Conservation (phyloP, 2,797 vertebrate genomes). For the Cynopterus sphinx region DNA sequence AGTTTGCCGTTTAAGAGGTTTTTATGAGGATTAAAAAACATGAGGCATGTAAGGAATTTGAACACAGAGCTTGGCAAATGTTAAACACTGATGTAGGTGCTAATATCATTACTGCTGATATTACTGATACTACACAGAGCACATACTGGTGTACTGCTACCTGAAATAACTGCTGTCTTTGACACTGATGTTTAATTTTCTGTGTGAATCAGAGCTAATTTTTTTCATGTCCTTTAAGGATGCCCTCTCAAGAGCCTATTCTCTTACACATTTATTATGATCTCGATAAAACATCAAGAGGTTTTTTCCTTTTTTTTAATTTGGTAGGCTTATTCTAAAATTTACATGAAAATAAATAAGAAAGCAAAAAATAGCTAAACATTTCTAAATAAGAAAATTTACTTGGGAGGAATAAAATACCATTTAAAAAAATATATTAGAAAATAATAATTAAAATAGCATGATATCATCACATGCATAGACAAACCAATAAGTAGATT, state of each 20-base stretch:
- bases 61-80: neutral
- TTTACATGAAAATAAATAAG: neutral
- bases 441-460: neutral
- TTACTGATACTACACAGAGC: neutral
- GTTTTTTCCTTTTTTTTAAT: neutral
- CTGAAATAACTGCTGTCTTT: neutral
- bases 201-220: neutral
- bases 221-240: neutral
- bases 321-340: neutral
- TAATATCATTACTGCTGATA: neutral
- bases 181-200: neutral
- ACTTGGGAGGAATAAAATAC: neutral
- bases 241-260: neutral
- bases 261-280: neutral
- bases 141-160: neutral
- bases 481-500: neutral
- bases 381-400: neutral
- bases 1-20: neutral
- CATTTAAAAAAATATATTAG: neutral
- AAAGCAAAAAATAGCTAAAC: neutral
- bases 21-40: neutral
- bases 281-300: neutral
- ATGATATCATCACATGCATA: neutral
- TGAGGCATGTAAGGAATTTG: neutral
- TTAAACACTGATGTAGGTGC: neutral